phyloP scores from a whole-genome alignment of 2,888 invertebrate genomes.

The Phaedon cochleariae region DNA sequence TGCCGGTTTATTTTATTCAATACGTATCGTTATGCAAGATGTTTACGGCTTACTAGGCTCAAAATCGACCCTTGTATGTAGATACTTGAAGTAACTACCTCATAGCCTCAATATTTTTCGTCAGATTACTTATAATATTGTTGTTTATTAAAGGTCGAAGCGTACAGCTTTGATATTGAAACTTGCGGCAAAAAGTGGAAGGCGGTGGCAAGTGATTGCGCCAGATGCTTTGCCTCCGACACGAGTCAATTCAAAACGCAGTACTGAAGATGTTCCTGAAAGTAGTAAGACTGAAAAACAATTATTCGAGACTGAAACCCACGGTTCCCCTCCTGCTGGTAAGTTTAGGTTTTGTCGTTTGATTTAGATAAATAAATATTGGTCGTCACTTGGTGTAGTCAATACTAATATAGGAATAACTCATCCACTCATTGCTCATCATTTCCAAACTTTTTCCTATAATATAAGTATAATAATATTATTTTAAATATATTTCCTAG shows the following conservation, averaged over 20 bases:
- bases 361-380: not conserved
- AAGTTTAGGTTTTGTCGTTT: not conserved
- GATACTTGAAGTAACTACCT: not conserved
- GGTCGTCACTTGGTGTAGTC: conserved; percentile 5
- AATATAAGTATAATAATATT: not conserved
- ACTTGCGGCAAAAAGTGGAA: not conserved
- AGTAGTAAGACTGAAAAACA: not conserved
- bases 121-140: not conserved
- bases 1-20: conserved; percentile 8
- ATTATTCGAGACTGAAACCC: not conserved
- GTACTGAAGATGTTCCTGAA: conserved; percentile 2
- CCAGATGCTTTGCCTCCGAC: not conserved
- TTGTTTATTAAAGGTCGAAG: not conserved
- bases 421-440: conserved; percentile 11
- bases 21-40: not conserved
- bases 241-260: not conserved
- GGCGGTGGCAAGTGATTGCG: not conserved
- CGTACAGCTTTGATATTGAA: not conserved
- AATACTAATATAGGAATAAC: conserved; percentile 9
- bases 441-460: not conserved
- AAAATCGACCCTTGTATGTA: not conserved
- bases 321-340: not conserved
- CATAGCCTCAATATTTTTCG: not conserved
- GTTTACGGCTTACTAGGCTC: not conserved
- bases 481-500: not conserved